A percentile compares a stretch with the other conserved stretches of the same genome.
Evolutionary conservation across 2,888 invertebrate species (phyloP).

Genomic region (Watsonalla binaria): DNA sequence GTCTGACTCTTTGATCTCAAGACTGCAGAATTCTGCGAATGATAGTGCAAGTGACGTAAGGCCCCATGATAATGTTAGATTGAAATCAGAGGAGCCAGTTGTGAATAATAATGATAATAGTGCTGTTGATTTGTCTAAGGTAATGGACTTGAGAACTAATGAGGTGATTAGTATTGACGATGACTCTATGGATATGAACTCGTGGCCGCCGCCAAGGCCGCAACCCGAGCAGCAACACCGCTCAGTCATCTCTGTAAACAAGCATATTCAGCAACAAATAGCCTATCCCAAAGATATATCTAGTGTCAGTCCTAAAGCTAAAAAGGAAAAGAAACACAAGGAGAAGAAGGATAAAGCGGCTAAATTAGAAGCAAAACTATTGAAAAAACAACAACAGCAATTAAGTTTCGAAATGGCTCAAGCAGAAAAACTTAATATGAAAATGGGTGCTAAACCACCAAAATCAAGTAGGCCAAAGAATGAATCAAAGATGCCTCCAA

Average conservation of each 20-base stretch:
- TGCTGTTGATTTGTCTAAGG: conserved; percentile 72
- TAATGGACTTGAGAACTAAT: conserved; percentile 70
- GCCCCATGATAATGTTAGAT: conserved; percentile 44
- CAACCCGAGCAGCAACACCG: conserved; percentile 45
- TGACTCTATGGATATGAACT: conserved; percentile 61
- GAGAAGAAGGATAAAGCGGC: conserved; percentile 73
- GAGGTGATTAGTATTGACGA: conserved; percentile 73
- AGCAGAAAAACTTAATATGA: conserved; percentile 58
- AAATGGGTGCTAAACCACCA: conserved; percentile 51
- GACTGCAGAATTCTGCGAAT: conserved; percentile 58
- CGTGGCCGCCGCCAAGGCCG: conserved; percentile 36
- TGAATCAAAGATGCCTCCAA: conserved; percentile 58
- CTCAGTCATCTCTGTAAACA: conserved; percentile 64
- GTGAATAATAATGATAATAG: conserved; percentile 74
- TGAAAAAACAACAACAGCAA: conserved; percentile 70
- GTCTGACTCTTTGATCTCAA: conserved; percentile 66
- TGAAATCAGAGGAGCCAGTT: conserved; percentile 59
- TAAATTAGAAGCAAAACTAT: conserved; percentile 65
- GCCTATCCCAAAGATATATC: conserved; percentile 73
- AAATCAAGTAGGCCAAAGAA: conserved; percentile 65
- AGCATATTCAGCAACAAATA: conserved; percentile 53
- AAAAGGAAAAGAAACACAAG: conserved; percentile 79
- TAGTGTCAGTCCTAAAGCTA: conserved; percentile 77
- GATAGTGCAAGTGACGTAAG: conserved; percentile 45
- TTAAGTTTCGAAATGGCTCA: conserved; percentile 63